Evolutionary conservation across 2,888 invertebrate genomes (phyloP).

Genomic region (Chromoteleia sp.): DNA sequence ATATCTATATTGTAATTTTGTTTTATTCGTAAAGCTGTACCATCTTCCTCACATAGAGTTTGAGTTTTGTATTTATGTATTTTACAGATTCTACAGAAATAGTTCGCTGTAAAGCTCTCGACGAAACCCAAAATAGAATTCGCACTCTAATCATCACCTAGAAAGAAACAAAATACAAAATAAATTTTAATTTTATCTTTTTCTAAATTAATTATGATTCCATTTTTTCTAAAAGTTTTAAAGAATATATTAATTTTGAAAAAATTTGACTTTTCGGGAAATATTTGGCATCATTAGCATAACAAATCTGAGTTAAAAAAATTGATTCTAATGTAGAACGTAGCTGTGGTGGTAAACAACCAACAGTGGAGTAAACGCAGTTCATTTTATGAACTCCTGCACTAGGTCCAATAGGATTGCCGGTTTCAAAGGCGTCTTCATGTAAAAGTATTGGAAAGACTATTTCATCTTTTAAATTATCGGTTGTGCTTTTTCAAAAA

Average conservation of each 20-base stretch:
- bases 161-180: slow-evolving; percentile 42
- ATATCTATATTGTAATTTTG: slow-evolving; percentile 24
- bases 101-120: slow-evolving; percentile 48
- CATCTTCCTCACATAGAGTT: slow-evolving; percentile 17
- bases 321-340: slow-evolving; percentile 43
- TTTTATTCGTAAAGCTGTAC: background rate
- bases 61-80: background rate
- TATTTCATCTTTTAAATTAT: slow-evolving; percentile 1
- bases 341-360: slow-evolving; percentile 39
- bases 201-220: slow-evolving; percentile 36
- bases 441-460: slow-evolving; percentile 26
- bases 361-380: slow-evolving; percentile 28
- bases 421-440: slow-evolving; percentile 50
- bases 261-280: slow-evolving; percentile 28
- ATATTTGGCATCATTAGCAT: slow-evolving; percentile 30
- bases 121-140: slow-evolving; percentile 53
- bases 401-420: slow-evolving; percentile 42
- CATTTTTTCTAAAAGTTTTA: slow-evolving; percentile 26
- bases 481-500: slow-evolving; percentile 16
- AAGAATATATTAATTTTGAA: slow-evolving; percentile 12
- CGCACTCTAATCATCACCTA: slow-evolving; percentile 60
- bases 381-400: slow-evolving; percentile 48
- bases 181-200: slow-evolving; percentile 32
- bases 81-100: slow-evolving; percentile 47
- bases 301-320: slow-evolving; percentile 45